A percentile compares a stretch with the other conserved stretches of the same genome.
phyloP scores from a whole-genome alignment of 2,113 vertebrate genomes.

The Cromileptes altivelis region DNA sequence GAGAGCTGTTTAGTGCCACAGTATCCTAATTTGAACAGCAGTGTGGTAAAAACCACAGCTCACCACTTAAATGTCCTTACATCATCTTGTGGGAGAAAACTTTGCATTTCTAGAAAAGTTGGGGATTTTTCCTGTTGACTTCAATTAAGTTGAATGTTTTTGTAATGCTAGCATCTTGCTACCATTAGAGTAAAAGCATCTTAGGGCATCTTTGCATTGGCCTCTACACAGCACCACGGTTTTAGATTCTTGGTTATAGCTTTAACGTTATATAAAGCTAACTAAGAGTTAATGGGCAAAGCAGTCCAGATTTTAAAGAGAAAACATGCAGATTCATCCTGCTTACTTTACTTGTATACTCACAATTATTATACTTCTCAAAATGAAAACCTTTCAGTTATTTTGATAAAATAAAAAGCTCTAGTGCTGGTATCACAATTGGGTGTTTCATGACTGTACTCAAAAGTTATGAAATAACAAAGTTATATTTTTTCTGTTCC shows the following conservation, averaged over 20 bases:
- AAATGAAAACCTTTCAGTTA: neutral
- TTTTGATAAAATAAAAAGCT: neutral
- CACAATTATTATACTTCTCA: neutral
- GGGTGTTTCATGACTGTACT: neutral
- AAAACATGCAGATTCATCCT: neutral
- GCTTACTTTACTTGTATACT: neutral
- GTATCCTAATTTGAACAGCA: neutral
- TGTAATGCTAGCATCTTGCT: neutral
- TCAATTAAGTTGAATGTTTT: neutral
- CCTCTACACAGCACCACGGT: neutral
- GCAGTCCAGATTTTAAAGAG: neutral
- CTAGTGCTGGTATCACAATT: neutral
- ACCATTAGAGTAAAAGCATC: neutral
- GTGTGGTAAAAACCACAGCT: neutral
- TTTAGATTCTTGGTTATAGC: neutral
- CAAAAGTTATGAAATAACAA: neutral
- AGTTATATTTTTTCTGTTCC: conserved; percentile 27
- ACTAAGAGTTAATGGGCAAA: neutral
- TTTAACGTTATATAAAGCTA: neutral
- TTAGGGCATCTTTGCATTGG: neutral
- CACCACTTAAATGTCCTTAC: neutral
- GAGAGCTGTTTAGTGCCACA: neutral
- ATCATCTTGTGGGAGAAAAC: neutral
- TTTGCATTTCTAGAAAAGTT: neutral
- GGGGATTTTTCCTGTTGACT: neutral